Evolutionary conservation across 2,888 invertebrate genomes (phyloP).

Genomic region (Tribolium freemani): DNA sequence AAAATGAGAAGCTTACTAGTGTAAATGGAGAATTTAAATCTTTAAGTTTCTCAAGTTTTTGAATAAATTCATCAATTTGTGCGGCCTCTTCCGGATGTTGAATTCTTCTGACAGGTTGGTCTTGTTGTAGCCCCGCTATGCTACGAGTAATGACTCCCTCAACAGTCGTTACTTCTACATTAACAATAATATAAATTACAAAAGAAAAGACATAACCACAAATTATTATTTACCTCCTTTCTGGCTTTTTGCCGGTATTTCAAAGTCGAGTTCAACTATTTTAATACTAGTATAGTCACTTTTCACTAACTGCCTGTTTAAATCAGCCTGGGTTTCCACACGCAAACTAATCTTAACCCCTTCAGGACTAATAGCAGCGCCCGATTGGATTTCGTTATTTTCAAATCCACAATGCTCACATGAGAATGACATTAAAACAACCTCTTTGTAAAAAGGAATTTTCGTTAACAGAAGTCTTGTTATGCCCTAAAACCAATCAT

Average conservation of each 20-base stretch:
- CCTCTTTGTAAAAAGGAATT: slow-evolving; percentile 95
- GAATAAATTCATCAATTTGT: slow-evolving; percentile 84
- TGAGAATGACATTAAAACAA: slow-evolving; percentile 93
- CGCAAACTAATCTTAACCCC: slow-evolving; percentile 80
- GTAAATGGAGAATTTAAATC: slow-evolving; percentile 77
- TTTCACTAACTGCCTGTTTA: slow-evolving; percentile 88
- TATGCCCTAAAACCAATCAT: slow-evolving; percentile 76
- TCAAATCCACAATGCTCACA: slow-evolving; percentile 90
- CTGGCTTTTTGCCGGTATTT: slow-evolving; percentile 88
- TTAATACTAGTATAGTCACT: slow-evolving; percentile 82
- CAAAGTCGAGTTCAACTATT: slow-evolving; percentile 92
- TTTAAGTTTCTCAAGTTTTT: slow-evolving; percentile 74
- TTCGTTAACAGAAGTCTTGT: slow-evolving; percentile 91
- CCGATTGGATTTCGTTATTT: slow-evolving; percentile 95
- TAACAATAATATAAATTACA: slow-evolving; percentile 41
- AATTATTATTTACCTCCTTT: slow-evolving; percentile 79
- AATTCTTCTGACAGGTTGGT: slow-evolving; percentile 78
- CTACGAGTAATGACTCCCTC: slow-evolving; percentile 91
- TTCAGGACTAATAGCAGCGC: slow-evolving; percentile 83
- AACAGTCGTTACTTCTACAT: slow-evolving; percentile 90
- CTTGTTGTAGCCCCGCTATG: slow-evolving; percentile 82
- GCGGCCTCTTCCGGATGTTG: slow-evolving; percentile 82
- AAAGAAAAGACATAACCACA: not conserved
- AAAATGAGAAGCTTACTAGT: slow-evolving; percentile 68
- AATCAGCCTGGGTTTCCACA: slow-evolving; percentile 75